Evolutionary conservation across 2,113 vertebrate genomes (phyloP).

Genomic region (Gallinago media): DNA sequence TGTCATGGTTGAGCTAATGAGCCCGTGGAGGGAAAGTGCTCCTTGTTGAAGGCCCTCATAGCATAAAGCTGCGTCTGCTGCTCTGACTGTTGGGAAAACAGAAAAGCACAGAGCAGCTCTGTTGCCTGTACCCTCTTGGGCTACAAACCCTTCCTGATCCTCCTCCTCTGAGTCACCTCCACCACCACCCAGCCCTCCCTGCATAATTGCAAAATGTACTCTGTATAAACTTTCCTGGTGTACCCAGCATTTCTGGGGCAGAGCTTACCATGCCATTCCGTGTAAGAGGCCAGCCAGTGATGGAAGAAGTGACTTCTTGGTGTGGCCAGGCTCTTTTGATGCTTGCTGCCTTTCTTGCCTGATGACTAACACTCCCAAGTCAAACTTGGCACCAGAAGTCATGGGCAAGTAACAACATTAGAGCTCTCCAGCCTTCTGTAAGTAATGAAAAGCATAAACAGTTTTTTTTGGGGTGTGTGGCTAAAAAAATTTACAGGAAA

Average conservation of each 20-base stretch:
- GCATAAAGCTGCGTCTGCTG: background rate
- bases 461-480: accelerated
- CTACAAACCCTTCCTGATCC: background rate
- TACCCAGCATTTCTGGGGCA: background rate
- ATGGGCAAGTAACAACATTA: background rate
- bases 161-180: background rate
- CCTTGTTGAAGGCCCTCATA: background rate
- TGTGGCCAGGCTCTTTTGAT: background rate
- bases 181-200: background rate
- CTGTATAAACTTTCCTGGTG: background rate
- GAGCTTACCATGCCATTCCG: accelerated
- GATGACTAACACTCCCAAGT: background rate
- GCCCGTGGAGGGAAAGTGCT: background rate
- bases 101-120: accelerated
- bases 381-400: background rate
- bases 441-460: background rate
- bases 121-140: background rate
- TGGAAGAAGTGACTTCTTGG: background rate
- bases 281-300: background rate
- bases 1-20: background rate
- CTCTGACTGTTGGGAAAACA: background rate
- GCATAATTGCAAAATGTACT: background rate
- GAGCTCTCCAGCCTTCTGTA: background rate
- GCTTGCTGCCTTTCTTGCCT: background rate
- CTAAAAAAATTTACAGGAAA: background rate